phyloP scores from a whole-genome alignment of 2,113 vertebrate genomes.

The Asarcornis scutulata region DNA sequence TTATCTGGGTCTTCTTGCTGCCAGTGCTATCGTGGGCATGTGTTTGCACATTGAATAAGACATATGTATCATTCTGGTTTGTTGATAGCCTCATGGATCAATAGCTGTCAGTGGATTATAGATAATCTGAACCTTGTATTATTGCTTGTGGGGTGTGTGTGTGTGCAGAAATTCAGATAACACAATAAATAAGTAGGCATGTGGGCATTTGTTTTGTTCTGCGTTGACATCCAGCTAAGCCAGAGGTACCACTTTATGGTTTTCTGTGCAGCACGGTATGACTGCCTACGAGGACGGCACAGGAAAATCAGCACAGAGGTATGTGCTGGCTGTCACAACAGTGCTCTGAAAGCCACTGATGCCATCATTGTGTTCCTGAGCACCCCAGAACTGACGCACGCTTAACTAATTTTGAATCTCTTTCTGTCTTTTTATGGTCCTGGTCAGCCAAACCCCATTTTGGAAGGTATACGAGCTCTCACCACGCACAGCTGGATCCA shows the following conservation, averaged over 20 bases:
- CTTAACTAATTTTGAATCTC: background rate
- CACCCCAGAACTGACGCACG: background rate
- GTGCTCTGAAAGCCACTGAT: background rate
- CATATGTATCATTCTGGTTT: background rate
- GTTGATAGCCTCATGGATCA: constrained; percentile 30
- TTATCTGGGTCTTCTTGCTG: constrained; percentile 21
- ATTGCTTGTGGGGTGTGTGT: background rate
- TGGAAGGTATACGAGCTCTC: background rate
- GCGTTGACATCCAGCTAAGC: background rate
- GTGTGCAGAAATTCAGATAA: background rate
- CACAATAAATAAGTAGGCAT: background rate
- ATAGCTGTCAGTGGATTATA: constrained; percentile 25
- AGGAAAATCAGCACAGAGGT: background rate
- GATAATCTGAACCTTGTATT: background rate
- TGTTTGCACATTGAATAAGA: constrained; percentile 3
- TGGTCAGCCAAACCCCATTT: background rate
- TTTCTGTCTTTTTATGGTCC: background rate
- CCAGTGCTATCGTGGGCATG: background rate
- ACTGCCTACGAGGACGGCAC: background rate
- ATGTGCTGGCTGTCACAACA: background rate
- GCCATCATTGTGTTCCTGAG: accelerated
- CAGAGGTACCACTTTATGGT: background rate
- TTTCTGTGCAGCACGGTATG: background rate
- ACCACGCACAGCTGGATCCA: background rate
- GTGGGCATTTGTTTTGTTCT: background rate